Conservation (phyloP, 2,888 invertebrate species). For the Cepaea hortensis region DNA sequence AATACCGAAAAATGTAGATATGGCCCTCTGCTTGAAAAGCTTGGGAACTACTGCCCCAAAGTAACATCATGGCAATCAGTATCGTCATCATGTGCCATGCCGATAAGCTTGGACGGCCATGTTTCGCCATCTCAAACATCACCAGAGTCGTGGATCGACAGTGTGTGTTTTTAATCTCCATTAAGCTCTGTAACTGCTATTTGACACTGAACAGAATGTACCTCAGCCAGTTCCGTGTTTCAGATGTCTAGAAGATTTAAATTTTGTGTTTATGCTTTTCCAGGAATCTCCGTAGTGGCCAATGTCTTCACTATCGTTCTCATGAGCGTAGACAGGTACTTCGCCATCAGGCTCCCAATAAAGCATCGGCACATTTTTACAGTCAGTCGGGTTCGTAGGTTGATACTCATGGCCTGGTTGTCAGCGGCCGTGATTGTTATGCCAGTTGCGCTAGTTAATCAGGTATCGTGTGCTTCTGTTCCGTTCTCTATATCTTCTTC, state of each 20-base stretch:
- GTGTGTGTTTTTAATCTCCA: no score
- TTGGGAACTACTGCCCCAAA: no score
- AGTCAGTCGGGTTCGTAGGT: slow-evolving; percentile 81
- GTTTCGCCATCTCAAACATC: no score
- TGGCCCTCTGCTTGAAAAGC: no score
- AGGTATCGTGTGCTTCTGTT: slow-evolving; percentile 53
- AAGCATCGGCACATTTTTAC: slow-evolving; percentile 84
- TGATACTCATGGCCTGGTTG: slow-evolving; percentile 83
- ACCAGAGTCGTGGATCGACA: no score
- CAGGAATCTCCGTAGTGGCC: slow-evolving; percentile 82
- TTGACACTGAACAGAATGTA: no score
- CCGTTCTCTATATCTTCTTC: neutral
- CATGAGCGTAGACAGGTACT: slow-evolving; percentile 84
- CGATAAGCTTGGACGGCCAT: no score
- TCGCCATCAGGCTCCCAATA: slow-evolving; percentile 85
- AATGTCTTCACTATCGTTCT: slow-evolving; percentile 88
- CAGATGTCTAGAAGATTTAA: neutral
- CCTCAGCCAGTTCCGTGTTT: no score
- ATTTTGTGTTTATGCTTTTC: neutral
- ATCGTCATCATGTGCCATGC: no score
- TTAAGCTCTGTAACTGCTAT: no score
- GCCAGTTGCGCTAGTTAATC: slow-evolving; percentile 80
- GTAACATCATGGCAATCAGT: no score
- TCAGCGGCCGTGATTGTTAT: slow-evolving; percentile 83
- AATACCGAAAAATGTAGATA: no score